phyloP scores from a whole-genome alignment of 2,113 vertebrate genomes.

The Prionailurus bengalensis region DNA sequence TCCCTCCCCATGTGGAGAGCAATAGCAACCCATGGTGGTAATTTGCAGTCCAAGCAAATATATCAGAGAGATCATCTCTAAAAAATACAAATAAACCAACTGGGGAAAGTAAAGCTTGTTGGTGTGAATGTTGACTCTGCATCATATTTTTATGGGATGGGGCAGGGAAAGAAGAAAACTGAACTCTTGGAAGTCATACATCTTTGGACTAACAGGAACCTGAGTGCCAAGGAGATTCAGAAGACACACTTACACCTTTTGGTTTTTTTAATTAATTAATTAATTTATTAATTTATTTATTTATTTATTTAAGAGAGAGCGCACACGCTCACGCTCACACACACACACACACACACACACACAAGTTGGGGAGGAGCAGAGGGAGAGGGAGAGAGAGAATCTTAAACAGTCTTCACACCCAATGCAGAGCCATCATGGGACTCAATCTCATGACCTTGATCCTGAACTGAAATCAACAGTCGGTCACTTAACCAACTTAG shows the following conservation, averaged over 20 bases:
- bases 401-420: no score
- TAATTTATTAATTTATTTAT: no score
- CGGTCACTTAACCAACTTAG: no score
- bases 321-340: no score
- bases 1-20: background rate
- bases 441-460: no score
- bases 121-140: background rate
- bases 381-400: no score
- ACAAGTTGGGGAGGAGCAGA: no score
- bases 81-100: background rate
- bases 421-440: no score
- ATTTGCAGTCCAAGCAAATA: background rate
- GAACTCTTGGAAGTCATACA: background rate
- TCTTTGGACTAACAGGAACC: background rate
- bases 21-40: background rate
- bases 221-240: background rate
- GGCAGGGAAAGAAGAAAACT: background rate
- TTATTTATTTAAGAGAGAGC: no score
- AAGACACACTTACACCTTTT: background rate
- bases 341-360: no score
- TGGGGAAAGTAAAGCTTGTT: background rate
- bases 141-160: background rate
- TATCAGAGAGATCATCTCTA: background rate
- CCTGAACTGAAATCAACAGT: no score
- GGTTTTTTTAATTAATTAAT: background rate